Base-by-base conservation (phyloP, 2,888 invertebrate species). In the Phaedon cochleariae region DNA sequence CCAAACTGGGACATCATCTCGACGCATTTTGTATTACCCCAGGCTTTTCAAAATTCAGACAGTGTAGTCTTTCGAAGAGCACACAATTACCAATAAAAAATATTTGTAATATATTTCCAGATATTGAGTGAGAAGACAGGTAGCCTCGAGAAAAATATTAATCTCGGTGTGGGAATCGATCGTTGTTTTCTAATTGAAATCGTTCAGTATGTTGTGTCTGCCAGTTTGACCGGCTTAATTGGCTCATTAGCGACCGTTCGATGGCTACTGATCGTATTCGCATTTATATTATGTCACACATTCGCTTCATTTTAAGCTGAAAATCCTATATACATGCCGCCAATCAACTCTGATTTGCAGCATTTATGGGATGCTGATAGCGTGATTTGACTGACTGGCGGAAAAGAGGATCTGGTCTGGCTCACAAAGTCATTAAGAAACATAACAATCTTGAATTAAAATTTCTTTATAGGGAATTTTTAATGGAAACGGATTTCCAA, bases 181-280 rank as follows among this genome's bases (percentile, higher is more conserved):
- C 41, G 51, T 31, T 65, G 62, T 73, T 73, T 74, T 72, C 73
- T 73, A 74, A 73, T 60, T 65, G 65, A 68, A 68, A 67, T 68
- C 57, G 45, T 45, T 26, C 46, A 45, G 45, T 57, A 57, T 69
- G 67, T 64, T 70, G 62, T 71, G 70, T 69, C 64, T 70, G 69
- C 65, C 62, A 70, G 70, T 72, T 72, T 72, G 72, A 75, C 51
- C 64, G 69, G 66, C 69, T 73, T 75, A 75, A 75, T 75, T 75
- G 74, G 75, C 74, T 75, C 75, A 74, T 75, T 75, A 75, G 69
- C 64, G 70, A 62, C 65, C 67, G 57, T 60, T 66, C 67, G 67
- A 68, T 69, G 61, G 70, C 71, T 68, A 71, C 73, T 67, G 72
- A 73, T 74, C 73, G 52, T 67, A 67, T 68, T 72, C 70, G 64